Evolutionary conservation across 1,140 invertebrate genomes (phyloP), one percentile per base, ranked within the genome.

Genomic region (Heliconius himera): DNA sequence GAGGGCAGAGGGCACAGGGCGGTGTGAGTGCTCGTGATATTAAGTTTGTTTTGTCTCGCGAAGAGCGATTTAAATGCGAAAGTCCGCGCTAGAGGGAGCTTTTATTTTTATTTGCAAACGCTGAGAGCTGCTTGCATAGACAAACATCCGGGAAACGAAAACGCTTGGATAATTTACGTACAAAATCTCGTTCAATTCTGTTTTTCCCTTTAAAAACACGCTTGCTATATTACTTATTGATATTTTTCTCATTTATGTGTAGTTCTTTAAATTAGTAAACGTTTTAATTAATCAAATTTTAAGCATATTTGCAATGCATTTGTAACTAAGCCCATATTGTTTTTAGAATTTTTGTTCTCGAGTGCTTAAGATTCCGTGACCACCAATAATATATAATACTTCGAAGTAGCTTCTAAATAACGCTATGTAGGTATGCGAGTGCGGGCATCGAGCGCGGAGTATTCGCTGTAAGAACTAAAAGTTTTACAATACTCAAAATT

Each of bases 41-140:
- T 87, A 82, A 87, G 84, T 88, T 87, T 87, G 83, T 86, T 85
- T 85, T 84, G 85, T 84, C 78, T 82, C 84, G 80, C 78, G 80
- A 75, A 82, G 82, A 81, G 81, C 82, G 78, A 86, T 84, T 84
- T 84, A 83, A 88, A 84, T 87, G 76, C 82, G 84, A 82, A 83
- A 84, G 70, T 76, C 74, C 76, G 74, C 79, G 49, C 60, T 54
- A 70, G 78, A 81, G 83, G 76, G 76, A 46, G 81, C 79, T 81
- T 83, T 83, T 83, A 83, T 84, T 84, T 84, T 82, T 84, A 82
- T 84, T 84, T 82, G 73, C 79, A 73, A 72, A 73, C 20, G 36
- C 41, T 54, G 49, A 60, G 70, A 54, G 76, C 76, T 22, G 76
- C 51, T 51, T 49, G 76, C 74, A 77, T 80, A 70, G 70, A 33